Percentiles rank a stretch among this genome's conserved stretches.
These are phyloP conservation scores for Aeoliscus strigatus DNA, from an alignment of 2,797 vertebrate genomes.

Conservation along the genomic window DNA sequence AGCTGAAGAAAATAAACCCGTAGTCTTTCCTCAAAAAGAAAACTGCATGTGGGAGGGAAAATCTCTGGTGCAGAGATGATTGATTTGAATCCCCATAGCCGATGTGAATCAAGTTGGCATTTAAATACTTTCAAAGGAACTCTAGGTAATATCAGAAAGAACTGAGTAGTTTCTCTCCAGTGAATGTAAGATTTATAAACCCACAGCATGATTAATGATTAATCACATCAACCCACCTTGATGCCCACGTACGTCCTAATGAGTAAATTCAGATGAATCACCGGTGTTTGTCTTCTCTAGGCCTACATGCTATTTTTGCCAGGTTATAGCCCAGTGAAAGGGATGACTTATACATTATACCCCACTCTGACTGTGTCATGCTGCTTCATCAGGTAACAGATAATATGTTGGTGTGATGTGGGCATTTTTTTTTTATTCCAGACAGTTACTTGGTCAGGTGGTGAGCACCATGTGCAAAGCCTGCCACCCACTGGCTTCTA, in stretches of 20 bases:
- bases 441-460: slow-evolving; percentile 3
- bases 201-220: slow-evolving; percentile 23
- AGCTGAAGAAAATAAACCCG: too few relatives aligned
- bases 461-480: slow-evolving; percentile 24
- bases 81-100: too few relatives aligned
- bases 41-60: too few relatives aligned
- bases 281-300: slow-evolving; percentile 12
- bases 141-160: too few relatives aligned
- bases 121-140: too few relatives aligned
- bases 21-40: too few relatives aligned
- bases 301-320: slow-evolving; percentile 2
- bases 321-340: too few relatives aligned
- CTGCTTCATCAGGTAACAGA: too few relatives aligned
- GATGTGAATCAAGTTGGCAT: too few relatives aligned
- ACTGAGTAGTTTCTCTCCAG: slow-evolving; percentile 4
- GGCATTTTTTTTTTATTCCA: slow-evolving; percentile 13
- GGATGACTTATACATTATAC: too few relatives aligned
- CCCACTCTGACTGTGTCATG: too few relatives aligned
- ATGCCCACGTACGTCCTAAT: slow-evolving; percentile 34
- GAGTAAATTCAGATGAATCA: slow-evolving; percentile 51
- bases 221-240: slow-evolving; percentile 29
- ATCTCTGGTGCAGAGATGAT: too few relatives aligned
- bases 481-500: slow-evolving; percentile 45
- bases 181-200: slow-evolving; percentile 12
- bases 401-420: slow-evolving; percentile 7